Evolutionary conservation across 1,140 invertebrate genomes (phyloP).

Genomic region (Tyrophagus putrescentiae): DNA sequence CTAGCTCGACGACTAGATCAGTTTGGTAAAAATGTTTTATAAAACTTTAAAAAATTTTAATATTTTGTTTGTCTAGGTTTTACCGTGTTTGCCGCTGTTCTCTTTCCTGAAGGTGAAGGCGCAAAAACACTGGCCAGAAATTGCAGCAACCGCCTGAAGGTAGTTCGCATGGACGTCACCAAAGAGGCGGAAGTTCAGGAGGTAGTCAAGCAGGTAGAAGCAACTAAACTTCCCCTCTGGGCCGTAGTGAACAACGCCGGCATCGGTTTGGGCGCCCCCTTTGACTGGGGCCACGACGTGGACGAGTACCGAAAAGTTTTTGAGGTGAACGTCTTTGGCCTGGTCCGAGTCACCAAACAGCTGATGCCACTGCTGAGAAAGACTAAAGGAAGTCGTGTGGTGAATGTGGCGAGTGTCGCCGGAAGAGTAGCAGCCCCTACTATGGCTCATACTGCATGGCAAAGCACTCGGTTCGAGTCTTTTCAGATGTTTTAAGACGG

Average conservation of each 20-base stretch:
- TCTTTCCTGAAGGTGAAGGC: slow-evolving; percentile 32
- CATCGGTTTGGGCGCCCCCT: slow-evolving; percentile 34
- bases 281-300: slow-evolving; percentile 37
- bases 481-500: slow-evolving; percentile 38
- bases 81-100: slow-evolving; percentile 39
- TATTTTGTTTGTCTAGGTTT: slow-evolving; percentile 32
- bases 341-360: slow-evolving; percentile 38
- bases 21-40: slow-evolving; percentile 29
- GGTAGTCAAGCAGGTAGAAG: slow-evolving; percentile 6
- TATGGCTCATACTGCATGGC: slow-evolving; percentile 39
- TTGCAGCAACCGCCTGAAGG: slow-evolving; percentile 25
- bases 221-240: slow-evolving; percentile 47
- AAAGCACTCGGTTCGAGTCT: slow-evolving; percentile 39
- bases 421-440: slow-evolving; percentile 26
- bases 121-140: slow-evolving; percentile 26
- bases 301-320: slow-evolving; percentile 29
- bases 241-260: slow-evolving; percentile 74
- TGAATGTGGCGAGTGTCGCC: slow-evolving; percentile 39
- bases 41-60: no score
- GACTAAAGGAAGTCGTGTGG: slow-evolving; percentile 39
- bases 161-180: slow-evolving; percentile 36
- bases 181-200: slow-evolving; percentile 24
- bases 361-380: slow-evolving; percentile 57
- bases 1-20: slow-evolving; percentile 34
- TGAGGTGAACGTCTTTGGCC: slow-evolving; percentile 52